Conservation (phyloP, 1,140 invertebrate genomes). For the Drosophila neocordata region DNA sequence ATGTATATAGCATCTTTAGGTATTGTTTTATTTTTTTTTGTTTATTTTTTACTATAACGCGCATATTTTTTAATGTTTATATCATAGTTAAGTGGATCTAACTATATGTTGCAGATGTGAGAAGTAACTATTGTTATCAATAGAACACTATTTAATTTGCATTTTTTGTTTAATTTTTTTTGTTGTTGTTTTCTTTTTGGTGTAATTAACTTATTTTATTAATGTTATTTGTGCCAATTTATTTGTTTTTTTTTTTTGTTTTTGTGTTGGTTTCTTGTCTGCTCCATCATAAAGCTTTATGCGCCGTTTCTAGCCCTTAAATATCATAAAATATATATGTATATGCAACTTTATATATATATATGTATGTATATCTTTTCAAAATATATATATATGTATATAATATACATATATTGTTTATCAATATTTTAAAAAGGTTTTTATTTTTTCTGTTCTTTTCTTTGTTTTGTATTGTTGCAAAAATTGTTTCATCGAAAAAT, state of each 20-base stretch:
- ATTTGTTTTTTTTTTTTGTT: constrained; percentile 33
- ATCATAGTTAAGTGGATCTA: constrained; percentile 32
- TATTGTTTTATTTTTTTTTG: constrained; percentile 38
- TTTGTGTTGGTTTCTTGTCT: constrained; percentile 15
- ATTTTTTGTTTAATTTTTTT: constrained; percentile 10
- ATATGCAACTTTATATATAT: constrained; percentile 9
- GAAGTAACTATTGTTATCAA: constrained; percentile 11
- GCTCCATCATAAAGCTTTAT: constrained; percentile 56
- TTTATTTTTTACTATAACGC: constrained; percentile 40
- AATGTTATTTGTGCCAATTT: constrained; percentile 45
- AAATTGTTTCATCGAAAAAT: constrained; percentile 69
- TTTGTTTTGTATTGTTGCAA: constrained; percentile 22
- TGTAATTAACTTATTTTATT: constrained; percentile 40
- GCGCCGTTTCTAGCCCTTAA: constrained; percentile 48
- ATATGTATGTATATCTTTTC: constrained; percentile 33
- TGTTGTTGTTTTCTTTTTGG: constrained; percentile 16
- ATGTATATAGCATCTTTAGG: constrained; percentile 65
- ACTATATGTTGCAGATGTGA: constrained; percentile 45
- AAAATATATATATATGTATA: constrained; percentile 15
- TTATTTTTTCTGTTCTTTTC: no score
- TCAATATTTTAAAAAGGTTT: constrained; percentile 45
- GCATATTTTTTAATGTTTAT: constrained; percentile 39
- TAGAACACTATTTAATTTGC: constrained; percentile 9
- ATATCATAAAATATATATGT: constrained; percentile 38
- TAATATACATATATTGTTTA: constrained; percentile 27